Conservation (phyloP, 1,140 invertebrate species). For the Littorina saxatilis region DNA sequence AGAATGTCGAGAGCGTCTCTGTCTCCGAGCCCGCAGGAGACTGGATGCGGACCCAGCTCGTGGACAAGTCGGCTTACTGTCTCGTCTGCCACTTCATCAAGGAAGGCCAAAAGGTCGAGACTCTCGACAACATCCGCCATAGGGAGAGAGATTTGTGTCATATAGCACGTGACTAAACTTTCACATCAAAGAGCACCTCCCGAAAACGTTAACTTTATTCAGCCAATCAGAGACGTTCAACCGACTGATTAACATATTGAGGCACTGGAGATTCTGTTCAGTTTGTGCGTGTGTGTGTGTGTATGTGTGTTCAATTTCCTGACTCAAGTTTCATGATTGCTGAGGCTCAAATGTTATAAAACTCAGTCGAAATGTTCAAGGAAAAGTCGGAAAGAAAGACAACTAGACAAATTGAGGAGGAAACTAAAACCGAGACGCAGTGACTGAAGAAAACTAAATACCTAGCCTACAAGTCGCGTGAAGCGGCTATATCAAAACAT, state of each 20-base stretch:
- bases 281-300: neutral
- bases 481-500: too few species aligned
- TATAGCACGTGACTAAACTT: constrained; percentile 12
- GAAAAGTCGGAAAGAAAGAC: too few species aligned
- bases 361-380: too few species aligned
- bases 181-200: too few species aligned
- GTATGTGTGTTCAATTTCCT: neutral
- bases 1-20: neutral
- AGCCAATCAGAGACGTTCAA: too few species aligned
- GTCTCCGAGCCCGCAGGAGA: neutral
- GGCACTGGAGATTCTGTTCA: neutral
- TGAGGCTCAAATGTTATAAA: too few species aligned
- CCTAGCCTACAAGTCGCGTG: too few species aligned
- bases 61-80: constrained; percentile 1
- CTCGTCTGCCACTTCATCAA: constrained; percentile 17
- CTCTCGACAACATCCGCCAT: neutral
- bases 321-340: too few species aligned
- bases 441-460: too few species aligned
- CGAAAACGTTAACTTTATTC: too few species aligned
- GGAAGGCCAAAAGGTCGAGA: neutral
- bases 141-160: neutral
- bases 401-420: too few species aligned
- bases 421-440: too few species aligned
- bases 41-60: neutral
- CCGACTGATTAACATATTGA: neutral